These are phyloP conservation scores for Aegotheles bennettii DNA, from an alignment of 2,113 vertebrate species.

Conservation along the genomic window DNA sequence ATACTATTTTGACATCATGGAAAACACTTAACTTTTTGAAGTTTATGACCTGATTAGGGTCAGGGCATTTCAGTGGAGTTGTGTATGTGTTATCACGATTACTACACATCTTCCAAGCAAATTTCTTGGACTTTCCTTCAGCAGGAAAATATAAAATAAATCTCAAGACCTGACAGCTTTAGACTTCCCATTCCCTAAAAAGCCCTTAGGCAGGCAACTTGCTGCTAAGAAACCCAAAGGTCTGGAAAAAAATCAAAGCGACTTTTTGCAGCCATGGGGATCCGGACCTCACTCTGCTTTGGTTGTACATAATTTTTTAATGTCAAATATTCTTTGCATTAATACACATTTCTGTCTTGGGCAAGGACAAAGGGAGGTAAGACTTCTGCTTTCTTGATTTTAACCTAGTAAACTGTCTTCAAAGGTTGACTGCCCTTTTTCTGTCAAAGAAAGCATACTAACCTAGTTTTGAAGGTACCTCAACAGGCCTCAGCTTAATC, in stretches of 20 bases:
- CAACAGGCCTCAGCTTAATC: background rate
- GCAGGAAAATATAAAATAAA: conserved; percentile 8
- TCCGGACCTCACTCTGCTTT: conserved; percentile 7
- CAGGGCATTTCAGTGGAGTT: background rate
- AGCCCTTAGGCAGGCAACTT: conserved; percentile 46
- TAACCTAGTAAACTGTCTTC: background rate
- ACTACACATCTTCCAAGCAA: background rate
- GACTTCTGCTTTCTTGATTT: conserved; percentile 33
- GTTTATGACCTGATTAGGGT: background rate
- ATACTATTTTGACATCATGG: background rate
- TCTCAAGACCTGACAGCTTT: conserved; percentile 21
- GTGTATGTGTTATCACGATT: background rate
- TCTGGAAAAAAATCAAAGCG: conserved; percentile 50
- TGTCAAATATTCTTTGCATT: conserved; percentile 53
- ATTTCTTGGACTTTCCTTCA: background rate
- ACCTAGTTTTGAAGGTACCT: background rate
- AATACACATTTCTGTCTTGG: conserved; percentile 19
- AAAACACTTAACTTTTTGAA: background rate
- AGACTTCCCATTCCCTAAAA: background rate
- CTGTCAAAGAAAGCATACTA: conserved; percentile 36
- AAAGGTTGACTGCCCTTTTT: background rate
- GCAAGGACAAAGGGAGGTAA: conserved; percentile 21
- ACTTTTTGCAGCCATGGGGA: conserved; percentile 51
- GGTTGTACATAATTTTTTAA: conserved; percentile 63
- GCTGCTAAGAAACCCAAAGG: conserved; percentile 34